Percentiles rank a stretch among this genome's conserved stretches.
These are phyloP conservation scores for Diorhabda carinulata DNA, from an alignment of 1,140 invertebrate genomes.

Conservation along the genomic window DNA sequence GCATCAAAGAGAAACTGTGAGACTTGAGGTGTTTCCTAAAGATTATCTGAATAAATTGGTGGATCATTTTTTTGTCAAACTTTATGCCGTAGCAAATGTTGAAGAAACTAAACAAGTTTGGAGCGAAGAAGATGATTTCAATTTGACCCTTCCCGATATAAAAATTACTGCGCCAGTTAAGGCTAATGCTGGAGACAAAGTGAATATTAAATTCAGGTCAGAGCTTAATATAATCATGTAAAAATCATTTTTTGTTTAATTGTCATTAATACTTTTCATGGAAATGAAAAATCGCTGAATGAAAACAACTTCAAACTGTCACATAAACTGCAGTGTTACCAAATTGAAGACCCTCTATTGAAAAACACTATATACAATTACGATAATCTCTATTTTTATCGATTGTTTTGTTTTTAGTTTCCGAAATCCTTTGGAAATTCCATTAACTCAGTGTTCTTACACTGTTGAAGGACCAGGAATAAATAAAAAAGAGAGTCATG, in stretches of 20 bases:
- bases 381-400: not conserved
- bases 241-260: not conserved
- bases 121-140: conserved; percentile 68
- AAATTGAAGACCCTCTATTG: not conserved
- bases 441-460: conserved; percentile 60
- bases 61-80: conserved; percentile 65
- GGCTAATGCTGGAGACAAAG: conserved; percentile 35
- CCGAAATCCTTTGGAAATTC: conserved; percentile 60
- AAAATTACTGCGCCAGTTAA: conserved; percentile 49
- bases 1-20: conserved; percentile 53
- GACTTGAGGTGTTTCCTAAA: conserved; percentile 52
- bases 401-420: conserved; percentile 53
- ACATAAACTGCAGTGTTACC: no score
- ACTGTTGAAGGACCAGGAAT: conserved; percentile 66
- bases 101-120: conserved; percentile 66
- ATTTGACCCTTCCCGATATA: conserved; percentile 60
- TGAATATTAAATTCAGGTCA: conserved; percentile 47
- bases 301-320: no score
- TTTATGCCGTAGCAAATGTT: conserved; percentile 63
- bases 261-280: not conserved
- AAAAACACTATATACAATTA: not conserved
- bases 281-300: no score
- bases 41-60: conserved; percentile 67
- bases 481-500: conserved; percentile 56
- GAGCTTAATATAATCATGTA: conserved; percentile 12